phyloP scores from a whole-genome alignment of 1,140 invertebrate species.

The Lepeophtheirus salmonis region DNA sequence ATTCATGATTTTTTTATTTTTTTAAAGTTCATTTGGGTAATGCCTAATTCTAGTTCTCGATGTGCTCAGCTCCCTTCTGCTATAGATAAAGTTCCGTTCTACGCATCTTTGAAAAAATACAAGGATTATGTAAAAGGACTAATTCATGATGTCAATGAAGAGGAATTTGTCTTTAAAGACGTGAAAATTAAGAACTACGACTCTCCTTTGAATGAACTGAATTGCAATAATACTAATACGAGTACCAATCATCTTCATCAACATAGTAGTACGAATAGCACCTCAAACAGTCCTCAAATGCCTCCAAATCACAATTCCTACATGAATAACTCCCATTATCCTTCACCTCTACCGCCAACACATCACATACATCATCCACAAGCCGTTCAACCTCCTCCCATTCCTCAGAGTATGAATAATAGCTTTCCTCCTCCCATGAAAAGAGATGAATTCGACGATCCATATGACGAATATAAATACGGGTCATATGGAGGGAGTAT shows the following conservation, averaged over 20 bases:
- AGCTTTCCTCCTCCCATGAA: background rate
- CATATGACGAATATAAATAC: constrained; percentile 2
- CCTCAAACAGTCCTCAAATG: background rate
- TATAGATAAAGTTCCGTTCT: constrained; percentile 91
- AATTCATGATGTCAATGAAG: constrained; percentile 65
- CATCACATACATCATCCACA: background rate
- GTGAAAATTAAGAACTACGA: constrained; percentile 23
- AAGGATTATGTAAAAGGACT: constrained; percentile 79
- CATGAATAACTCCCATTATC: too few relatives aligned
- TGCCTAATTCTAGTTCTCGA: constrained; percentile 88
- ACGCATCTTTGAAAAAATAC: constrained; percentile 79
- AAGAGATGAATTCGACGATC: background rate
- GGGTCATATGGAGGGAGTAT: background rate
- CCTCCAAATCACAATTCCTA: background rate
- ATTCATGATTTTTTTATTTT: constrained; percentile 21
- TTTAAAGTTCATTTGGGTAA: constrained; percentile 86
- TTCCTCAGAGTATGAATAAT: background rate
- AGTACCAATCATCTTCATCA: background rate
- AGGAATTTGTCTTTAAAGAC: constrained; percentile 51
- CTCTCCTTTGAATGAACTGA: background rate
- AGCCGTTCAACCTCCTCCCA: background rate
- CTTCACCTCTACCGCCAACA: too few relatives aligned
- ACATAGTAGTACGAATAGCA: background rate
- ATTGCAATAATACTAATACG: background rate
- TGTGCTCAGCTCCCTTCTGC: constrained; percentile 85